Evolutionary conservation across 2,113 vertebrate species (phyloP).

Genomic region (Serilophus lunatus): DNA sequence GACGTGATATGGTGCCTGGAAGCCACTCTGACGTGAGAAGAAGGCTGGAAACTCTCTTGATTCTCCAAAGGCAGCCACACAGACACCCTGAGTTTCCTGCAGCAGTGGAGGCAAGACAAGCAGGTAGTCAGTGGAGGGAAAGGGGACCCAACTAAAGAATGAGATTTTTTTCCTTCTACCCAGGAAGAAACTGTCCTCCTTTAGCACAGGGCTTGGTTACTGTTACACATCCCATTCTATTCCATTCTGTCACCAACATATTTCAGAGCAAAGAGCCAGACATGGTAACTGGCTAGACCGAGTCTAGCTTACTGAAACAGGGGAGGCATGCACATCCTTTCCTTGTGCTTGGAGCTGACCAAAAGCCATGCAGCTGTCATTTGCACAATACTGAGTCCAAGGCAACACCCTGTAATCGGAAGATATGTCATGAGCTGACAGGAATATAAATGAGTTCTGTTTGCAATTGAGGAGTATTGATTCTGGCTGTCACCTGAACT

Average conservation of each 20-base stretch:
- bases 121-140: not conserved
- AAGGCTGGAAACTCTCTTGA: conserved; percentile 86
- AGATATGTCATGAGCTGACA: not conserved
- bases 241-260: not conserved
- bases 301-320: not conserved
- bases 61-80: conserved; percentile 83
- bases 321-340: not conserved
- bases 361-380: not conserved
- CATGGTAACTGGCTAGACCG: not conserved
- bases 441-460: not conserved
- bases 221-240: not conserved
- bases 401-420: not conserved
- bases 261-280: not conserved
- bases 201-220: not conserved
- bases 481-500: not conserved
- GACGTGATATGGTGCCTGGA: conserved; percentile 78
- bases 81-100: conserved; percentile 90
- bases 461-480: not conserved
- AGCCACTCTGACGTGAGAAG: conserved; percentile 82
- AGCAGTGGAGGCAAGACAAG: not conserved
- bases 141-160: not conserved
- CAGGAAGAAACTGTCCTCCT: not conserved
- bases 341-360: not conserved
- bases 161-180: not conserved
- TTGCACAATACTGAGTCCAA: not conserved